Percentiles rank a stretch among this genome's conserved stretches.
These are phyloP conservation scores for Lytechinus variegatus DNA, from an alignment of 35 echinoderm and acorn worm genomes.

Conservation along the genomic window DNA sequence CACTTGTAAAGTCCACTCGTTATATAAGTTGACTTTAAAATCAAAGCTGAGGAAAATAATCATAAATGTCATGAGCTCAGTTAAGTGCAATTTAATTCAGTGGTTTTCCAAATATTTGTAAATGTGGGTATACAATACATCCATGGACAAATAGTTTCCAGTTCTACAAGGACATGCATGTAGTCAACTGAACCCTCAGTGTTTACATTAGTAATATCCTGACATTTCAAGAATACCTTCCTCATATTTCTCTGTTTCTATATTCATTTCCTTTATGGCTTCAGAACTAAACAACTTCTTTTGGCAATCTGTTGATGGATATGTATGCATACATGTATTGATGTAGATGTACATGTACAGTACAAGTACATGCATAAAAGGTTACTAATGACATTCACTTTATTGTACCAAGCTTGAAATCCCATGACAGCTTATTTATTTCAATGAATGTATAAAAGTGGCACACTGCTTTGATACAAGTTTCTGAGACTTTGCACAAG, in stretches of 20 bases:
- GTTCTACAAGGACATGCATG: not conserved
- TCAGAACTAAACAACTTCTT: not conserved
- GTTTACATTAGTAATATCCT: not conserved
- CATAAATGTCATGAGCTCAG: too few relatives aligned
- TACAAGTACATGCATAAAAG: not conserved
- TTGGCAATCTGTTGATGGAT: not conserved
- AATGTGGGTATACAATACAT: not conserved
- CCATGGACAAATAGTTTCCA: not conserved
- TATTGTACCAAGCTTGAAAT: not conserved
- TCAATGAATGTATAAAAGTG: too few relatives aligned
- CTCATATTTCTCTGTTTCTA: not conserved
- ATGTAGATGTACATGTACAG: not conserved
- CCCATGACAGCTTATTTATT: not conserved
- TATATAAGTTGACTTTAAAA: too few relatives aligned
- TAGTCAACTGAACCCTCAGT: not conserved
- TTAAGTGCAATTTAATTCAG: not conserved
- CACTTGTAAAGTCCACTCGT: too few relatives aligned
- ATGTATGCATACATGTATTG: not conserved
- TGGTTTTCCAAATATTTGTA: not conserved
- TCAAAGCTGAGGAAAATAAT: too few relatives aligned
- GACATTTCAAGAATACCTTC: not conserved
- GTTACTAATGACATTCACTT: too few relatives aligned
- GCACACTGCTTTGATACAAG: too few relatives aligned
- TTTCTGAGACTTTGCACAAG: too few relatives aligned
- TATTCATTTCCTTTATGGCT: not conserved